Evolutionary conservation across 2,113 vertebrate species (phyloP), one percentile per base, ranked within the genome.

Genomic region (Gracilinanus agilis): DNA sequence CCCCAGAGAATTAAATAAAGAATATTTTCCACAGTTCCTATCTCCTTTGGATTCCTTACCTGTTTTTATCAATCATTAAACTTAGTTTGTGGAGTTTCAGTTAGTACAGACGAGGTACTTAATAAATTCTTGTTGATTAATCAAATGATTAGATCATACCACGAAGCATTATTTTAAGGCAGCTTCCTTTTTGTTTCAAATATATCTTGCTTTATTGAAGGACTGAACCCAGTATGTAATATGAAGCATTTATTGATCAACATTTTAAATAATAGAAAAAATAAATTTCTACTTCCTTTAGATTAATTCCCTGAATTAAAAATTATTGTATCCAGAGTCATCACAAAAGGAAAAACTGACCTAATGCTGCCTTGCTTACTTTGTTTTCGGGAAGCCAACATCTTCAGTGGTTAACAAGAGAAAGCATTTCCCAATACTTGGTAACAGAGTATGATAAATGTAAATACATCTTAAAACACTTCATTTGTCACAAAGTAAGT

Each of bases 401-500:
- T 94, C 89, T 24, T 10, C 25, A 27, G 24, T 89, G 24, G 90
- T 94, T 92, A 92, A 58, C 1, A 90, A 93, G 29, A 93, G 0
- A 21, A 34, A 90, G 89, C 44, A 49, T 53, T 91, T 92, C 83
- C 24, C 58, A 93, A n/a, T 54, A 29, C 27, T 24, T 3, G 53
- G 9, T 54, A 44, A 44, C 29, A 93, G 53, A 27, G 3, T 7
- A 94, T 93, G 19, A 25, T 58, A 56, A 75, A 55, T 89, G 53
- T 83, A 44, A 90, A 90, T 93, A 95, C 13, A 94, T 91, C 27
- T 92, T 44, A 91, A 90, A 94, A 89, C 55, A 92, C 24, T 94
- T 88, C 24, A 88, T 88, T 89, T 91, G 67, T 95, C 90, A 53
- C 88, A 56, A 24, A 67, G 91, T 27, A 24, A 67, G 91, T 27